Conservation (phyloP, 1,140 invertebrate species). For the Cydia pomonella region DNA sequence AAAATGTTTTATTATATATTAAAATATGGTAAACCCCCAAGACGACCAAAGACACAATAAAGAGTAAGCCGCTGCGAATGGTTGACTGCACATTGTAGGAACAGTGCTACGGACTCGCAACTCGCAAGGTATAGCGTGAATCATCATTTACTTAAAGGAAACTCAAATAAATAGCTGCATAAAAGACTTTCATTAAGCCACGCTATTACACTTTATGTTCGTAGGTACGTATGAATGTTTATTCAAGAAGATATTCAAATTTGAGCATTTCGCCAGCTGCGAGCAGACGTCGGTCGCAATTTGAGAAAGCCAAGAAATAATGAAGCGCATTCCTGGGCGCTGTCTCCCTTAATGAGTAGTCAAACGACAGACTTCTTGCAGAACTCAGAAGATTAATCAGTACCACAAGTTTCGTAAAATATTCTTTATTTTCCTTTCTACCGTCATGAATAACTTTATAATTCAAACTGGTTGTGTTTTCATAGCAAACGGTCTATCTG, state of each 20-base stretch:
- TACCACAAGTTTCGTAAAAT: background rate
- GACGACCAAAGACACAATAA: too few relatives aligned
- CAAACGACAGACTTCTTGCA: conserved; percentile 45
- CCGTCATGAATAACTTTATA: too few relatives aligned
- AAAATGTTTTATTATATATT: too few relatives aligned
- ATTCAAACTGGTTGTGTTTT: background rate
- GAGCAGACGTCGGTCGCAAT: conserved; percentile 39
- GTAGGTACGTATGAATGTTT: conserved; percentile 18
- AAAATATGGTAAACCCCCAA: too few relatives aligned
- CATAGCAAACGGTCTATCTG: too few relatives aligned
- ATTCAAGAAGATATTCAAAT: conserved; percentile 39
- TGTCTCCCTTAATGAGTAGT: conserved; percentile 52
- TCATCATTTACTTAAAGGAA: background rate
- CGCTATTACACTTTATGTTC: conserved; percentile 31
- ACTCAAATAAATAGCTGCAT: background rate
- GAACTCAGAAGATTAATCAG: background rate
- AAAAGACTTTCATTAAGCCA: conserved; percentile 21
- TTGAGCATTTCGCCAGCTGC: conserved; percentile 43
- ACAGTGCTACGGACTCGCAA: too few relatives aligned
- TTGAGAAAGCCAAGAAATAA: conserved; percentile 52
- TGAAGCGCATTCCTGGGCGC: conserved; percentile 48
- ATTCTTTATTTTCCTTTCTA: background rate
- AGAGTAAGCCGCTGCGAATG: too few relatives aligned
- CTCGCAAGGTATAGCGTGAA: background rate
- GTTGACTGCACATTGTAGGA: too few relatives aligned